phyloP scores from a whole-genome alignment of 1,140 invertebrate genomes.

The Plodia interpunctella region DNA sequence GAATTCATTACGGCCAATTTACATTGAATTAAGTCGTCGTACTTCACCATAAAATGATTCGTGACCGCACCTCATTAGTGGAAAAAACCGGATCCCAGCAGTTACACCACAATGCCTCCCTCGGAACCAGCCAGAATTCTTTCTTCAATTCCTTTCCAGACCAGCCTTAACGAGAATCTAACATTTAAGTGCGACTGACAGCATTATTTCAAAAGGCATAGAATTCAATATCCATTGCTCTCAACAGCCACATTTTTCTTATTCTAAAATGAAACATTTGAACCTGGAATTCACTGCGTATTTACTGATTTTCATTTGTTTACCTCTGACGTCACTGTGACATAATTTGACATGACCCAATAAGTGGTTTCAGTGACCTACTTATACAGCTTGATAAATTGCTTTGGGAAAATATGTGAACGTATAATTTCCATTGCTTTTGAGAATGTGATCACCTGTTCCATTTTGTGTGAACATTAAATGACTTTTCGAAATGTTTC shows the following conservation, averaged over 20 bases:
- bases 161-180: conserved; percentile 46
- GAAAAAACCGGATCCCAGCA: conserved; percentile 39
- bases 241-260: background rate
- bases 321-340: conserved; percentile 5
- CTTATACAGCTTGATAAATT: conserved; percentile 22
- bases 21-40: background rate
- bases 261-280: background rate
- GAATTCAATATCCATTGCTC: conserved; percentile 16
- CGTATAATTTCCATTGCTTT: background rate
- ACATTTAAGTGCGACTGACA: conserved; percentile 19
- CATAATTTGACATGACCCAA: conserved; percentile 26
- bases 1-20: too few species aligned
- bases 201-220: conserved; percentile 20
- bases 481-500: too few species aligned
- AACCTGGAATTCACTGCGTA: background rate
- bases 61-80: conserved; percentile 50
- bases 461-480: too few species aligned
- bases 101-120: conserved; percentile 42
- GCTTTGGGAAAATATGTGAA: conserved; percentile 6
- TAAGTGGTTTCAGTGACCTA: conserved; percentile 21
- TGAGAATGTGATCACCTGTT: background rate
- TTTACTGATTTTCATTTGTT: background rate
- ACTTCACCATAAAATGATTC: conserved; percentile 17
- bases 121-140: conserved; percentile 34
- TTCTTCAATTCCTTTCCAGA: conserved; percentile 34